Evolutionary conservation across 2,888 invertebrate species (phyloP).

Genomic region (Glomeris marginata): DNA sequence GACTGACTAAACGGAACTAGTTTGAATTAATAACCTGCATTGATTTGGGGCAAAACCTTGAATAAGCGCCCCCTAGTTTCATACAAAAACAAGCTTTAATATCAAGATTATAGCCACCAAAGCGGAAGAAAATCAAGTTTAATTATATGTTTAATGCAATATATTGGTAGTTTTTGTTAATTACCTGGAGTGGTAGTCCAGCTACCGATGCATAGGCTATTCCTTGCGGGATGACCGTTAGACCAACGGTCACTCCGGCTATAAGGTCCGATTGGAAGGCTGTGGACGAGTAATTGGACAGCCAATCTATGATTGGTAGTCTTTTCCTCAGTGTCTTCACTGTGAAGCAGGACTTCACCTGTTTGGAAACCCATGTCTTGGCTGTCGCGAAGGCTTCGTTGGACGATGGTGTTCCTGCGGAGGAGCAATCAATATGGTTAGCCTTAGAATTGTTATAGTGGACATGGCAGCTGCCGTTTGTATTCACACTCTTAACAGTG

Average conservation of each 20-base stretch:
- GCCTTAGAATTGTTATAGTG: too few relatives aligned
- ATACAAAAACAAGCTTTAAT: too few relatives aligned
- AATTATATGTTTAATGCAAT: too few relatives aligned
- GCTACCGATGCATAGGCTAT: conserved; percentile 82
- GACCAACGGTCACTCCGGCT: conserved; percentile 36
- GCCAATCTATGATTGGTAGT: conserved; percentile 21
- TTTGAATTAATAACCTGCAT: too few relatives aligned
- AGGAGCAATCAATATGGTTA: neutral
- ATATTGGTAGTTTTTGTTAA: too few relatives aligned
- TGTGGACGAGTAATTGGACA: conserved; percentile 22
- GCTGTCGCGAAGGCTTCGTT: neutral
- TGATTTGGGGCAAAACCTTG: neutral
- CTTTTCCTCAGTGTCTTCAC: conserved; percentile 9
- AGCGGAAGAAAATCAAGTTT: neutral
- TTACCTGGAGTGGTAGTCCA: conserved; percentile 68
- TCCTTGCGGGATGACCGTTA: conserved; percentile 48
- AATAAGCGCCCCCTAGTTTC: too few relatives aligned
- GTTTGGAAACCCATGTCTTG: conserved; percentile 3
- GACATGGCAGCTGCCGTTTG: too few relatives aligned
- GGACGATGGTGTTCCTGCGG: neutral
- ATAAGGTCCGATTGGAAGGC: conserved; percentile 32
- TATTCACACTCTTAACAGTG: too few relatives aligned
- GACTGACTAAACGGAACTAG: too few relatives aligned
- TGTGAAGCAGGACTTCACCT: conserved; percentile 7
- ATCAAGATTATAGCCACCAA: neutral